Percentiles rank a stretch among this genome's conserved stretches.
These are phyloP conservation scores for Diabrotica balteata DNA, from an alignment of 2,888 invertebrate species.

Conservation along the genomic window DNA sequence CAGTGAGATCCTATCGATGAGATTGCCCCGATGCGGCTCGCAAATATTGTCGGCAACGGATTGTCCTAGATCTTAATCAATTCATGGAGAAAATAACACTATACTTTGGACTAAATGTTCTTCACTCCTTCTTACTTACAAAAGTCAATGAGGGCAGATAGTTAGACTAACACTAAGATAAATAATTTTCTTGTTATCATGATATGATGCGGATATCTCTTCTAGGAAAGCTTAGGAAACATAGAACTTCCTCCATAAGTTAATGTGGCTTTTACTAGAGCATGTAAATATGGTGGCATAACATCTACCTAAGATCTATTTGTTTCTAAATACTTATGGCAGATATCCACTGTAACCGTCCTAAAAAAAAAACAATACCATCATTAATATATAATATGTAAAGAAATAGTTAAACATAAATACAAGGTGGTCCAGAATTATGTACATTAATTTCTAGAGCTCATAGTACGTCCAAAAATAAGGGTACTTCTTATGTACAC, in stretches of 20 bases:
- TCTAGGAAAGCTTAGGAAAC: constrained; percentile 27
- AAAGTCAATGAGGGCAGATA: constrained; percentile 8
- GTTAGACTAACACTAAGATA: constrained; percentile 20
- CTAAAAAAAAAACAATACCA: constrained; percentile 34
- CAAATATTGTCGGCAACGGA: no score
- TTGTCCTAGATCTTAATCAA: constrained; percentile 8
- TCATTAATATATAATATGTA: neutral
- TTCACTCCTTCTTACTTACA: neutral
- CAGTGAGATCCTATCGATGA: no score
- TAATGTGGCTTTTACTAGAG: constrained; percentile 27
- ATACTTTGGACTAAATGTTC: constrained; percentile 17
- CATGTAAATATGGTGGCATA: constrained; percentile 34
- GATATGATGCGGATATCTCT: constrained; percentile 23
- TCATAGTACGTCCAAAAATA: no score
- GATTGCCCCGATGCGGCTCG: no score
- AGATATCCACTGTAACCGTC: constrained; percentile 41
- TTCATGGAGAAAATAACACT: constrained; percentile 17
- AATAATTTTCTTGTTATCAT: constrained; percentile 14
- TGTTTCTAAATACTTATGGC: constrained; percentile 36
- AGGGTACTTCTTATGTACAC: no score
- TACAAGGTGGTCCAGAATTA: no score
- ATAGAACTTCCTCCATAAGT: constrained; percentile 6
- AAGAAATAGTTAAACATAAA: neutral
- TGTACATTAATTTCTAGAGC: no score
- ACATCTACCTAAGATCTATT: constrained; percentile 35